Conservation (phyloP, 2,888 invertebrate genomes). For the Pelosia muscerda region DNA sequence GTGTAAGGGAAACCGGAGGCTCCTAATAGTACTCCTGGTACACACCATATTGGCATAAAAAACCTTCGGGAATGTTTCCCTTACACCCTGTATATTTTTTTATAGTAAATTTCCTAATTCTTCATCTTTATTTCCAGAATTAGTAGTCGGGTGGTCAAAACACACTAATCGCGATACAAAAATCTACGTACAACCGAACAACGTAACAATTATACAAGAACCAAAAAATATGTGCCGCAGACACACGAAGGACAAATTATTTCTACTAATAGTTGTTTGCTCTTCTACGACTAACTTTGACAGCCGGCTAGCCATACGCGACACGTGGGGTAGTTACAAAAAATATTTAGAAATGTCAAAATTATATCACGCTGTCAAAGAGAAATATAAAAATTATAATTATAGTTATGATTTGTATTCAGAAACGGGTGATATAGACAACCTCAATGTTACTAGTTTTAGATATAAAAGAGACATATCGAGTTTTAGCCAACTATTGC, state of each 20-base stretch:
- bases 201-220: conserved; percentile 89
- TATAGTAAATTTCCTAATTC: too few species aligned
- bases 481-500: conserved; percentile 67
- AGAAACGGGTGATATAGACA: conserved; percentile 35
- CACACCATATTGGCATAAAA: too few species aligned
- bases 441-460: conserved; percentile 44
- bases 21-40: too few species aligned
- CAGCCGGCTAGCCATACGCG: conserved; percentile 89
- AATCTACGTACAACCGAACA: conserved; percentile 90
- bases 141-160: conserved; percentile 90
- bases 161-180: conserved; percentile 91
- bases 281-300: conserved; percentile 90
- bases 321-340: conserved; percentile 89
- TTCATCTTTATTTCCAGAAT: conserved; percentile 70
- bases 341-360: conserved; percentile 68
- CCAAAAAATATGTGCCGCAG: conserved; percentile 86
- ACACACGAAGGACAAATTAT: conserved; percentile 72
- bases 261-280: conserved; percentile 91
- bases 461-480: conserved; percentile 67
- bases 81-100: too few species aligned
- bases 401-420: conserved; percentile 70
- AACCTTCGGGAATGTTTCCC: too few species aligned
- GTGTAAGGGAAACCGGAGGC: too few species aligned
- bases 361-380: conserved; percentile 61
- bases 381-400: conserved; percentile 75